phyloP scores from a whole-genome alignment of 2,888 invertebrate species.

The Cephus runcator region DNA sequence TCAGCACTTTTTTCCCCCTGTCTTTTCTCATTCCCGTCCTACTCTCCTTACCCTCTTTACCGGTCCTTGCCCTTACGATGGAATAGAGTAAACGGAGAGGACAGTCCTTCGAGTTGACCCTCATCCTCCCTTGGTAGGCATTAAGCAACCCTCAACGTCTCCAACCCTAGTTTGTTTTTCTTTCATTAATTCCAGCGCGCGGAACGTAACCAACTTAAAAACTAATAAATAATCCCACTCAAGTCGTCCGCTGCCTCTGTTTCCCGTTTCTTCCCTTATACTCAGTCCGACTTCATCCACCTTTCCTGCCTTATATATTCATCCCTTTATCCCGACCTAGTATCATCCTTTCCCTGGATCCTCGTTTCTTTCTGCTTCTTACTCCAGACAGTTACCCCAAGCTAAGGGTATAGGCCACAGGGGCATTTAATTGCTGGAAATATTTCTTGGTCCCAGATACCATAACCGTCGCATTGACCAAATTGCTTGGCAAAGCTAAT shows the following conservation, averaged over 20 bases:
- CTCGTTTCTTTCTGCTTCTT: not conserved
- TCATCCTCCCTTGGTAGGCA: not conserved
- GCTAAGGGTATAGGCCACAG: conserved; percentile 1
- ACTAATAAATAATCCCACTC: conserved; percentile 37
- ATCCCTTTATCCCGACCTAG: not conserved
- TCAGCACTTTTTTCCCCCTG: not conserved
- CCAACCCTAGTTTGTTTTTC: conserved; percentile 1
- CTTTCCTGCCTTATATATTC: not conserved
- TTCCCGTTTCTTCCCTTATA: not conserved
- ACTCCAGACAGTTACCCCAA: not conserved
- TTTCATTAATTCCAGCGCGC: conserved; percentile 24
- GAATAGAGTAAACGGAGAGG: not conserved
- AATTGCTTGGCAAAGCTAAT: conserved; percentile 42
- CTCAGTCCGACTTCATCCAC: not conserved
- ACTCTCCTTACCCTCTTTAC: not conserved
- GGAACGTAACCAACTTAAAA: conserved; percentile 30
- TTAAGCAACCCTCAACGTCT: not conserved
- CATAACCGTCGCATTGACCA: conserved; percentile 21
- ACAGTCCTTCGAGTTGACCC: not conserved
- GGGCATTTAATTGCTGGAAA: conserved; percentile 37
- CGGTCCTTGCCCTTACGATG: not conserved
- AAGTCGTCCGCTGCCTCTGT: not conserved
- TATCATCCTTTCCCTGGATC: not conserved
- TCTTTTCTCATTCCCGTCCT: not conserved
- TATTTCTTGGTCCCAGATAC: conserved; percentile 28